Evolutionary conservation across 2,888 invertebrate species (phyloP).

Genomic region (Toxonevra muliebris): DNA sequence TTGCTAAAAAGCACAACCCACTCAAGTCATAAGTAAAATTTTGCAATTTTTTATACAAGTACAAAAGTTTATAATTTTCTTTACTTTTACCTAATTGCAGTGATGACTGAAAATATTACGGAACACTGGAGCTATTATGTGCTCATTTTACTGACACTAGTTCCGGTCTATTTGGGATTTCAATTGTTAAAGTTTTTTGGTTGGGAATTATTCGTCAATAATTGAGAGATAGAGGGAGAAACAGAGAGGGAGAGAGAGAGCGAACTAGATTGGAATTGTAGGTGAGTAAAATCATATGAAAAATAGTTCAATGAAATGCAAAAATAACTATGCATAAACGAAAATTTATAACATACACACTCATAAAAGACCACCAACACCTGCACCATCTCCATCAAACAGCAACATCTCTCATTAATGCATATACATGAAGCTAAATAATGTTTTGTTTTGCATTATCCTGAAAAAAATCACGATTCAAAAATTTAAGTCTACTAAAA

Average conservation of each 20-base stretch:
- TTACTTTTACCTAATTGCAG: conserved; percentile 42
- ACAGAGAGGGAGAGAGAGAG: too few relatives aligned
- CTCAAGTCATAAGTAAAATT: too few relatives aligned
- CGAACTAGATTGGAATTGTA: not conserved
- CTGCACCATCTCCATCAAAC: not conserved
- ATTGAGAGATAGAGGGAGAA: conserved; percentile 48
- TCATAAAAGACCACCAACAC: not conserved
- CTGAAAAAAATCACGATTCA: not conserved
- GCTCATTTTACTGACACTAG: conserved; percentile 60
- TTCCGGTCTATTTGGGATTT: conserved; percentile 65
- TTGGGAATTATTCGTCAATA: conserved; percentile 65
- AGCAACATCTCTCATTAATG: too few relatives aligned
- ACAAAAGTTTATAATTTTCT: not conserved
- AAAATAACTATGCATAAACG: too few relatives aligned
- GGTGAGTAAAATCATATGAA: not conserved
- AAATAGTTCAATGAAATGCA: not conserved
- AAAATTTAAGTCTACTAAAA: too few relatives aligned
- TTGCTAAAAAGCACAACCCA: too few relatives aligned
- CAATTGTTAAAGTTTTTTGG: conserved; percentile 65
- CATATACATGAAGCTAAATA: conserved; percentile 5
- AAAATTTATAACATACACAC: not conserved
- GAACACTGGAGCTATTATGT: conserved; percentile 63
- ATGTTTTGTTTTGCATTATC: too few relatives aligned
- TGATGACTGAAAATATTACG: conserved; percentile 64
- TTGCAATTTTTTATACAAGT: too few relatives aligned